Evolutionary conservation across 1,140 invertebrate genomes (phyloP).

Genomic region (Drosophila albomicans): DNA sequence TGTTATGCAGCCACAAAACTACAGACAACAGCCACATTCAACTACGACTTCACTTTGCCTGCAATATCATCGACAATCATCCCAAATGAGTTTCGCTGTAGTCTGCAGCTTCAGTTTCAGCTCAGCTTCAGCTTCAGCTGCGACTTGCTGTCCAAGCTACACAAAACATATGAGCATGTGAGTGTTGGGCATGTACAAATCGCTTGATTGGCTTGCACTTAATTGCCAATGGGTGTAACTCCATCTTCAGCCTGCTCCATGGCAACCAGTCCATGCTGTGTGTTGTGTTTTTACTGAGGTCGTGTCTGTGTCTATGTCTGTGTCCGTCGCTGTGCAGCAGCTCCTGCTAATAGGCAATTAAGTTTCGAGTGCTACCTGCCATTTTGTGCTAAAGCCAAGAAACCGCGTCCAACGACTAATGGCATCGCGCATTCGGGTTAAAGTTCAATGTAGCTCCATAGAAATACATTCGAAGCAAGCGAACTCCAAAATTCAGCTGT

Average conservation of each 20-base stretch:
- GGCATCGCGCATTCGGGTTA: constrained; percentile 45
- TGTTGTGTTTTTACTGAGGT: constrained; percentile 57
- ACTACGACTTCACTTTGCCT: constrained; percentile 13
- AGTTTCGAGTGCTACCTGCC: constrained; percentile 76
- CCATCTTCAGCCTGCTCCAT: constrained; percentile 32
- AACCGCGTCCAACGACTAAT: constrained; percentile 46
- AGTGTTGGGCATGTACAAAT: constrained; percentile 81
- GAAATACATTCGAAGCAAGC: neutral
- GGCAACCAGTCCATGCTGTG: constrained; percentile 50
- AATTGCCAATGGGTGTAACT: constrained; percentile 77
- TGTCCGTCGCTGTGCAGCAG: constrained; percentile 63
- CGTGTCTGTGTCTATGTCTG: constrained; percentile 69
- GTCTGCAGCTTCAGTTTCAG: neutral
- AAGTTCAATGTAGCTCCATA: constrained; percentile 55
- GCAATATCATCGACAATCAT: constrained; percentile 62
- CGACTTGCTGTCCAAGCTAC: neutral
- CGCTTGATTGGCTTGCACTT: constrained; percentile 81
- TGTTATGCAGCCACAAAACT: neutral
- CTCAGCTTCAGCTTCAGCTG: neutral
- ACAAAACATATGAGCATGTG: constrained; percentile 51
- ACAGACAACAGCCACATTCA: neutral
- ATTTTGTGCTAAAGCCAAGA: constrained; percentile 60
- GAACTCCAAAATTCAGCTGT: neutral
- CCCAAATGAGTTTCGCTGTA: constrained; percentile 61
- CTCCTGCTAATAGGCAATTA: constrained; percentile 81